These are phyloP conservation scores for Aspidoscelis tigris DNA, from an alignment of 2,113 vertebrate genomes.

Conservation along the genomic window DNA sequence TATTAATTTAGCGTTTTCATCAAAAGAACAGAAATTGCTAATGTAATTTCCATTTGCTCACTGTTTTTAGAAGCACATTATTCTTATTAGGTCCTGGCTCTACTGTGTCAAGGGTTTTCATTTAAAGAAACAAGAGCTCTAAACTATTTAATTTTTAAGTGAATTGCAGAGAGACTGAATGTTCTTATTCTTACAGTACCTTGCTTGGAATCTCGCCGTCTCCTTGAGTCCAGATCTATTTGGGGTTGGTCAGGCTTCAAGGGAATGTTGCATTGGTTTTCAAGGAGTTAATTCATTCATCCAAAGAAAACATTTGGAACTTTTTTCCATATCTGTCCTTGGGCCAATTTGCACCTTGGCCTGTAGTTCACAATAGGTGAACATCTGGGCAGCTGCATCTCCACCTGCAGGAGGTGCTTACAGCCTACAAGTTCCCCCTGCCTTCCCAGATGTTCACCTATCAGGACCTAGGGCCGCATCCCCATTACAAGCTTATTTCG, in stretches of 20 bases:
- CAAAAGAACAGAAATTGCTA: background rate
- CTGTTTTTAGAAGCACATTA: constrained; percentile 14
- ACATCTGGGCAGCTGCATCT: too few species aligned
- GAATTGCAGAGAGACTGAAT: constrained; percentile 6
- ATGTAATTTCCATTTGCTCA: constrained; percentile 29
- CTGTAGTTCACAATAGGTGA: too few species aligned
- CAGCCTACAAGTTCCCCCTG: too few species aligned
- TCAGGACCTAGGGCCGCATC: too few species aligned
- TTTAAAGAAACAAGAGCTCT: constrained; percentile 1
- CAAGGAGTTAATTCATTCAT: background rate
- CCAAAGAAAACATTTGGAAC: background rate
- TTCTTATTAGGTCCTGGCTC: background rate
- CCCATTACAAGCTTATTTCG: too few species aligned
- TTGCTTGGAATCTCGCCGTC: background rate
- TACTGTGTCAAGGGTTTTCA: background rate
- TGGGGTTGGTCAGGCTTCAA: background rate
- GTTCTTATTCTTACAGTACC: background rate
- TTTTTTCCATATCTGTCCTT: too few species aligned
- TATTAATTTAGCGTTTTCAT: constrained; percentile 30
- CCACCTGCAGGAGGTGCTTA: too few species aligned
- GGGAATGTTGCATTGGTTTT: background rate
- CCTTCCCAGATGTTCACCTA: too few species aligned
- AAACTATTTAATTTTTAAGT: background rate
- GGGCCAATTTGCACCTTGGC: too few species aligned
- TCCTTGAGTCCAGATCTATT: background rate